Conservation (phyloP, 2,113 vertebrate species). For the Heterotis niloticus region DNA sequence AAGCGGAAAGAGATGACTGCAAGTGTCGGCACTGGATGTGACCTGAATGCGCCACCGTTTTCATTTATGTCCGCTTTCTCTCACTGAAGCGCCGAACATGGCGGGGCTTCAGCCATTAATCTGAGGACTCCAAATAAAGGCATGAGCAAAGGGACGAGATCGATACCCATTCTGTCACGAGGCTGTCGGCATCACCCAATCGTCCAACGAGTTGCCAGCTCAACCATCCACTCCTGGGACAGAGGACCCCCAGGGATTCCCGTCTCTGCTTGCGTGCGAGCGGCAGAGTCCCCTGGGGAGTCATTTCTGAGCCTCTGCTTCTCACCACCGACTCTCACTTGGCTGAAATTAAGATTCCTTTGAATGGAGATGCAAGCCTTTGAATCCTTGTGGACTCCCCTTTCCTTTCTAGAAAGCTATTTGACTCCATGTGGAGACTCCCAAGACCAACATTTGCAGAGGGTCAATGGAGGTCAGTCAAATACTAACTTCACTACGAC, state of each 20-base stretch:
- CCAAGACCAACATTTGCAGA: no score
- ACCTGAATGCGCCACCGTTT: slow-evolving; percentile 4
- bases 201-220: slow-evolving; percentile 38
- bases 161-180: slow-evolving; percentile 48
- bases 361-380: background rate
- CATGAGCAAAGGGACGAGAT: slow-evolving; percentile 43
- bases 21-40: background rate
- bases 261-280: background rate
- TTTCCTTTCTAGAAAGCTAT: no score
- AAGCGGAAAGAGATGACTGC: background rate
- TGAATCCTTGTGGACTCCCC: no score
- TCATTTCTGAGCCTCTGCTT: background rate
- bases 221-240: no score
- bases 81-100: background rate
- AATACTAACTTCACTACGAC: no score
- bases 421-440: no score
- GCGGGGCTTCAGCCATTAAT: background rate
- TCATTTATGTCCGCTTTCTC: slow-evolving; percentile 2
- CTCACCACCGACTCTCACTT: background rate
- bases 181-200: slow-evolving; percentile 49
- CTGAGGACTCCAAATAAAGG: slow-evolving; percentile 28
- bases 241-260: background rate
- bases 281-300: background rate
- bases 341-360: background rate
- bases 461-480: no score